Evolutionary conservation across 2,113 vertebrate genomes (phyloP).

Genomic region (Miniopterus natalensis): DNA sequence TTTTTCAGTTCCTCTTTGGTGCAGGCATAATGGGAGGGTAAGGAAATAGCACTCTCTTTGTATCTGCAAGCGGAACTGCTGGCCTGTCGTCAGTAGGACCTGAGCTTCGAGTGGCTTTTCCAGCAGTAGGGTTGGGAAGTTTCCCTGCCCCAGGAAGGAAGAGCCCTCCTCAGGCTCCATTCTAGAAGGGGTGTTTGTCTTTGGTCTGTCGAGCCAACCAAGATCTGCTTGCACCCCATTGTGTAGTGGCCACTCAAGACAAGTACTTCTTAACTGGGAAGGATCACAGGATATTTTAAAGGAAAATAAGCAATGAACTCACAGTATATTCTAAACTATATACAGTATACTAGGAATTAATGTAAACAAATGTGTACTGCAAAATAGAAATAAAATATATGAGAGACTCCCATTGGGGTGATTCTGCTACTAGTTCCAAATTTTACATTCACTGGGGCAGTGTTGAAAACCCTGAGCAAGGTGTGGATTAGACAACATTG

Average conservation of each 20-base stretch:
- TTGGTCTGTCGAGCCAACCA: background rate
- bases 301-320: background rate
- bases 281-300: background rate
- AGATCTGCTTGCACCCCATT: background rate
- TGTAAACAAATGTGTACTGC: background rate
- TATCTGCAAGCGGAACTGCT: background rate
- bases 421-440: background rate
- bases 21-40: background rate
- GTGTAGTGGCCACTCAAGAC: background rate
- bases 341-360: background rate
- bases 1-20: constrained; percentile 55
- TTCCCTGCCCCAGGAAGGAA: background rate
- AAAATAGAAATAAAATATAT: background rate
- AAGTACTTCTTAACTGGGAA: background rate
- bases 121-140: background rate
- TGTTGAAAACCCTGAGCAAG: background rate
- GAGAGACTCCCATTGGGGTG: background rate
- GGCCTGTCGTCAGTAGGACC: background rate
- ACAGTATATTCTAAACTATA: background rate
- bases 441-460: background rate
- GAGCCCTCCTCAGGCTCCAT: background rate
- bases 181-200: background rate
- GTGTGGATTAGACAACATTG: background rate
- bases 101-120: background rate
- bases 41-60: constrained; percentile 14